phyloP scores from a whole-genome alignment of 2,888 invertebrate species.

The Tridacna crocea region DNA sequence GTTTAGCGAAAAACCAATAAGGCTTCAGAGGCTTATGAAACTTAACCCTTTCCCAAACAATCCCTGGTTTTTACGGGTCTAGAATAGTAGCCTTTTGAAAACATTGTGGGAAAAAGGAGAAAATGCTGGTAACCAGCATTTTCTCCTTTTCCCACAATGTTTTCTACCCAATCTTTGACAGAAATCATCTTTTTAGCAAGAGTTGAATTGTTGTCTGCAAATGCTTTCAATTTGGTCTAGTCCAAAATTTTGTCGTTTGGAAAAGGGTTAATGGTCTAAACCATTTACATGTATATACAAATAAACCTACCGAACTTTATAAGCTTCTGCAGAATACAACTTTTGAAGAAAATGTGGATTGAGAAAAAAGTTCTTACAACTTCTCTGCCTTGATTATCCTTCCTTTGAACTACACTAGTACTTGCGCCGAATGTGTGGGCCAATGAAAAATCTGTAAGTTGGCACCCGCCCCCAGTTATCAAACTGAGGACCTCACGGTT shows the following conservation, averaged over 20 bases:
- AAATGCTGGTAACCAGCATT: not conserved
- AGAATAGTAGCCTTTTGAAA: not conserved
- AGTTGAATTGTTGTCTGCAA: too few species aligned
- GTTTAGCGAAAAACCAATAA: too few species aligned
- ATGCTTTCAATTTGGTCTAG: not conserved
- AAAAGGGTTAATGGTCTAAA: too few species aligned
- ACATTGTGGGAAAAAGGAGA: conserved; percentile 9
- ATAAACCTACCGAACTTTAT: not conserved
- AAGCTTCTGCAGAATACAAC: not conserved
- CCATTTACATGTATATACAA: too few species aligned
- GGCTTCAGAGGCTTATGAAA: too few species aligned
- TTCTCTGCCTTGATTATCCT: not conserved
- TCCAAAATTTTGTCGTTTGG: not conserved
- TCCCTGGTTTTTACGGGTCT: not conserved
- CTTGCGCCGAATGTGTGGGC: too few species aligned
- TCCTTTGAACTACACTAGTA: not conserved
- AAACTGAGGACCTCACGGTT: too few species aligned
- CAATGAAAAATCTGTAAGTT: too few species aligned
- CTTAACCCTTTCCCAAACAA: not conserved
- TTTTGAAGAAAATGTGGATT: not conserved
- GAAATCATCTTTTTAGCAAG: too few species aligned
- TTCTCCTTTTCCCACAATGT: too few species aligned
- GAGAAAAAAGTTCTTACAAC: not conserved
- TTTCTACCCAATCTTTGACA: too few species aligned
- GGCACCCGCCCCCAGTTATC: too few species aligned